Percentiles rank a stretch among this genome's conserved stretches.
phyloP scores from a whole-genome alignment of 2,797 vertebrate species.

The Botia kubotai region DNA sequence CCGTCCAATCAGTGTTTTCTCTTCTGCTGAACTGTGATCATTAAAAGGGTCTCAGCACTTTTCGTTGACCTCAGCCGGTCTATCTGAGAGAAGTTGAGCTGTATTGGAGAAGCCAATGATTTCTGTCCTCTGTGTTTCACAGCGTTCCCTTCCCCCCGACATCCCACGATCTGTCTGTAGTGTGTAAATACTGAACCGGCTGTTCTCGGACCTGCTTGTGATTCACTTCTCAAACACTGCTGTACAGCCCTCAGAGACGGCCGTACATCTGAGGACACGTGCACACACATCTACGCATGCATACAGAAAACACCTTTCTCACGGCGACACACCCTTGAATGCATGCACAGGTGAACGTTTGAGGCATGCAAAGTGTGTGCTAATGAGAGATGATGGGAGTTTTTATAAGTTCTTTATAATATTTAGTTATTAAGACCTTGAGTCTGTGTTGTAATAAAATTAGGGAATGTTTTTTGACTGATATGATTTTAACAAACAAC shows the following conservation, averaged over 20 bases:
- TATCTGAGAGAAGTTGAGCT: slow-evolving; percentile 4
- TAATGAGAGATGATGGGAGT: slow-evolving; percentile 31
- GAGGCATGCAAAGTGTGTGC: slow-evolving; percentile 25
- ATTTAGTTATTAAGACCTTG: neutral
- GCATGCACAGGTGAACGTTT: slow-evolving; percentile 20
- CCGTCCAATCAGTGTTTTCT: neutral
- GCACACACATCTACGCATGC: neutral
- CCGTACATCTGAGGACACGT: neutral
- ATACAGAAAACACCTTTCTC: slow-evolving; percentile 27
- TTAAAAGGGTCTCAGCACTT: neutral
- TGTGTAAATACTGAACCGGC: slow-evolving; percentile 9
- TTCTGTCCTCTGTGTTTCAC: slow-evolving; percentile 39
- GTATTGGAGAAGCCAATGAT: slow-evolving; percentile 34
- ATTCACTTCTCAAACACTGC: slow-evolving; percentile 33
- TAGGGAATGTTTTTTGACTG: too few relatives aligned
- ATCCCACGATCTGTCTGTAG: slow-evolving; percentile 7
- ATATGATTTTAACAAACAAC: too few relatives aligned
- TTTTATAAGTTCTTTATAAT: neutral
- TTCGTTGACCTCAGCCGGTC: slow-evolving; percentile 18
- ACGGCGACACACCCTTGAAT: slow-evolving; percentile 33
- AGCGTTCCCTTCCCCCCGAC: slow-evolving; percentile 1
- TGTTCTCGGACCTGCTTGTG: slow-evolving; percentile 24
- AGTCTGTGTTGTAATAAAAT: neutral
- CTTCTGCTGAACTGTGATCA: slow-evolving; percentile 8
- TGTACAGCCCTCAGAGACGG: neutral